phyloP scores from a whole-genome alignment of 2,113 vertebrate species.

The Tragelaphus buxtoni region DNA sequence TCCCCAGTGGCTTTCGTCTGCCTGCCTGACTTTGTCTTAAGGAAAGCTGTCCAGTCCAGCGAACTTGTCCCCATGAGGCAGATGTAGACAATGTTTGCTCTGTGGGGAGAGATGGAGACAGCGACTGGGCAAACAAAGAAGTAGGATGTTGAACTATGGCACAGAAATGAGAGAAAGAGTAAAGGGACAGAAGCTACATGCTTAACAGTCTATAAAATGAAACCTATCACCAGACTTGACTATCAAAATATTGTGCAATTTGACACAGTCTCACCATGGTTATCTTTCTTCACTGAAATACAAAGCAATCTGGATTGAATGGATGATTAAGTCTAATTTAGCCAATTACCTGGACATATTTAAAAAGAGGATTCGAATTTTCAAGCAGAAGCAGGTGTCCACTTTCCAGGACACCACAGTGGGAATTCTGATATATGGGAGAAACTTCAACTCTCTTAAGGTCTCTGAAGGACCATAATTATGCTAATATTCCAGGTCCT shows the following conservation, averaged over 20 bases:
- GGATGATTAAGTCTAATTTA: neutral
- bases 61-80: neutral
- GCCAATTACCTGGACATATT: neutral
- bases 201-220: neutral
- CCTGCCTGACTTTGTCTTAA: neutral
- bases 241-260: neutral
- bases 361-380: neutral
- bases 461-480: no score
- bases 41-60: neutral
- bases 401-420: neutral
- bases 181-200: neutral
- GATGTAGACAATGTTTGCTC: neutral
- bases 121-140: neutral
- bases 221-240: neutral
- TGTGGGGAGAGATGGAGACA: neutral
- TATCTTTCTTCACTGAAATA: constrained; percentile 6
- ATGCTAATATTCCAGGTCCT: neutral
- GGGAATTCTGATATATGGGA: neutral
- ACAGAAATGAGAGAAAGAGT: neutral
- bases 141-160: neutral
- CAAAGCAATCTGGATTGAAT: neutral
- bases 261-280: neutral
- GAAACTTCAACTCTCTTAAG: neutral
- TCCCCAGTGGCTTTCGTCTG: neutral
- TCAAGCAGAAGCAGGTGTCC: neutral